Base-by-base conservation (phyloP, 37 sponge, comb jelly and placozoan genomes). In the Geodia barretti region DNA sequence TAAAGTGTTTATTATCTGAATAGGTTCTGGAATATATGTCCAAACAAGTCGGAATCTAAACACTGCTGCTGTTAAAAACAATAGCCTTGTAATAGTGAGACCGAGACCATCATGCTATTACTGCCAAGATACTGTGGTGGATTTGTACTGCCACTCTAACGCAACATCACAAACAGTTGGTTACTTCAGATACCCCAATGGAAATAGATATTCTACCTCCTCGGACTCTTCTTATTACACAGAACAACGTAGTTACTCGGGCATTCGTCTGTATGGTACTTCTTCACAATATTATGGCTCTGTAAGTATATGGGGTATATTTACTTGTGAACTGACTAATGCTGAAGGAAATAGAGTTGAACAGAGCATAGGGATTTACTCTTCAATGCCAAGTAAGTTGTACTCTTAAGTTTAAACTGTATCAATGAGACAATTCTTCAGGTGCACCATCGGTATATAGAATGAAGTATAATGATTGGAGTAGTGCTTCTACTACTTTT, bases 141-240 rank as follows among this genome's bases (percentile, higher is more conserved):
- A 47, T 32, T 25, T 68, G 20, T 68, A 31, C 68, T 68, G 68
- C 68, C 31, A 32, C 34, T 68, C 68, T 20, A 68, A 68, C 68
- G 25, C 68, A 30, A 68, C 68, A 5, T 29, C 68, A 17, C 7
- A 14, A 7, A 47, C 11, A 17, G 54, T 47, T 7, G 54, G 54
- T 17, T 47, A 47, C 54, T 47, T 17, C 54, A 14, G 14, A 47
- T 47, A 17, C 14, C 54, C 54, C 14, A 47, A 47, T 47, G 14
- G 14, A 17, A 14, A 14, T 17, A 47, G 54, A 47, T n/a, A n/a
- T n/a, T n/a, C n/a, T n/a, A 14, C 14, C 54, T 47, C 7, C 54
- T 47, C 54, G 11, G 54, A 47, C 14, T 17, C 7, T 47, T 17
- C 11, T 47, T 47, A 47, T 47, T 47, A 47, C 14, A 7, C 11